A percentile compares a stretch with the other conserved stretches of the same genome.
phyloP scores from a whole-genome alignment of 2,888 invertebrate species.

The Himalopsyche kuldschensis region DNA sequence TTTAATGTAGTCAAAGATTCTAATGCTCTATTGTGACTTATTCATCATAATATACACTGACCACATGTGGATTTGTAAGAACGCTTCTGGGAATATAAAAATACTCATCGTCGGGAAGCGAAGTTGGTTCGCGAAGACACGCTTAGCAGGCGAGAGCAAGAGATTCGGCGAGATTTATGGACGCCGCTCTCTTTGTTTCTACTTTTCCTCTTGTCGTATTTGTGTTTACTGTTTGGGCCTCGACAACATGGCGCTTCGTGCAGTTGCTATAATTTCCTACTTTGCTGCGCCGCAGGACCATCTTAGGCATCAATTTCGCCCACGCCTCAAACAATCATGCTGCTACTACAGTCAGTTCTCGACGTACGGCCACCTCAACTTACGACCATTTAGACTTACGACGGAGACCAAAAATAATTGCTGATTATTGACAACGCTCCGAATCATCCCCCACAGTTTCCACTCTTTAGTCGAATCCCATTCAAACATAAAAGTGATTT shows the following conservation, averaged over 20 bases:
- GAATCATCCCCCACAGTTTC: too few species aligned
- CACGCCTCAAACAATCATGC: too few species aligned
- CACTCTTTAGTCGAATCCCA: too few species aligned
- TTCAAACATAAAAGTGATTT: too few species aligned
- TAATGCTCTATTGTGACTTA: background rate
- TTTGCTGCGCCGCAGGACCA: too few species aligned
- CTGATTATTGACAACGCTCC: too few species aligned
- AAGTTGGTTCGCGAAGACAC: background rate
- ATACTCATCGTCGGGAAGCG: background rate
- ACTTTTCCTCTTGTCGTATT: background rate
- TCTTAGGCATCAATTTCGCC: too few species aligned
- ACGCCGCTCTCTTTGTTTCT: background rate
- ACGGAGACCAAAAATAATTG: too few species aligned
- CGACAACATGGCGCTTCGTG: background rate
- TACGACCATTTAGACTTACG: too few species aligned
- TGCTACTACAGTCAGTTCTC: too few species aligned
- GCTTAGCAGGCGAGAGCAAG: background rate
- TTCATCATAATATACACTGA: background rate
- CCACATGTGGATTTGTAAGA: background rate
- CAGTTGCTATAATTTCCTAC: background rate
- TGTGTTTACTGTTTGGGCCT: background rate
- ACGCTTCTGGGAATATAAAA: background rate
- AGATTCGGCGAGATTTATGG: background rate
- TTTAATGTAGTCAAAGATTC: background rate
- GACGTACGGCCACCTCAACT: too few species aligned